Evolutionary conservation across 2,113 vertebrate genomes (phyloP), one percentile per base, ranked within the genome.

Genomic region (Romanogobio albipinnatus): DNA sequence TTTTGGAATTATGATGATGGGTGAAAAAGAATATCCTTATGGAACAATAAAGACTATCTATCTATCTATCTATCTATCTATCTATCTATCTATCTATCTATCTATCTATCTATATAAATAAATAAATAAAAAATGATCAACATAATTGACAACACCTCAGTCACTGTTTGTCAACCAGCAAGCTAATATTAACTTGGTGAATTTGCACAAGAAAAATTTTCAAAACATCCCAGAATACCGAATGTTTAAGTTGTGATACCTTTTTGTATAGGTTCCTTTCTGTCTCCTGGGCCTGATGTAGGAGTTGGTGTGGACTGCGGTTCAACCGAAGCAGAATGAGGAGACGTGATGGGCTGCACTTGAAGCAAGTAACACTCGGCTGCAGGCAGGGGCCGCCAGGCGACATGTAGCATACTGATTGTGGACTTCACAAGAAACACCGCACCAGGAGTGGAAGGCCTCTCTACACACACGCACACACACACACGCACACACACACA

Each of bases 301-400:
- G 80, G 7, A 0, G 2, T 70, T 10, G 83, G 9, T 76, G 36
- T 88, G 24, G 36, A 15, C 3, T 79, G 24, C 7, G 75, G 43
- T 56, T 84, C 64, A 11, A 59, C 33, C 9, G 89, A 85, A 11
- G 77, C 29, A 1, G 86, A 4, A 8, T 75, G 83, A 2, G 39
- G 39, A 2, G 86, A 89, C 17, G 62, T 86, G 47, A 94, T 94
- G 0, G 96, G 95, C 85, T 96, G 96, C 82, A 99, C 86, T 3
- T 99, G 98, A 81, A 99, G 93, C 88, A 99, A 92, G 87, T 99
- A 99, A 29, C 94, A 95, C 89, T 99, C 97, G 7, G 98, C 97
- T 0, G 96, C 96, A 76, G 96, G 94, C 64, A 99, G 94, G 87
- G 98, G 97, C 89, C 97, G 96, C 98, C 98, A 99, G 9, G 98